These are phyloP conservation scores for Cecidostiba fungosa DNA, from an alignment of 2,888 invertebrate species.

Conservation along the genomic window DNA sequence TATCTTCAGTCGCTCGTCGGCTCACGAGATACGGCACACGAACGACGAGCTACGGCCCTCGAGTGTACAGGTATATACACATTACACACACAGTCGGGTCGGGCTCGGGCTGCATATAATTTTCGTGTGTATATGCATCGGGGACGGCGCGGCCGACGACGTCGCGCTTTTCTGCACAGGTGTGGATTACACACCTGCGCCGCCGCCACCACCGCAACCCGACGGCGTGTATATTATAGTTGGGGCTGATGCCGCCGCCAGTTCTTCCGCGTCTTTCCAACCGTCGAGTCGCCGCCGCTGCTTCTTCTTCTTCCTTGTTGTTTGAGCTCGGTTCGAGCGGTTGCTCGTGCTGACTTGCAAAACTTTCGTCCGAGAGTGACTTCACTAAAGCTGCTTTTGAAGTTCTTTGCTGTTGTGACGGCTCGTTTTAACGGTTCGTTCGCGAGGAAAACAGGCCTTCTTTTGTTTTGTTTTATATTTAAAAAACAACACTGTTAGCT, in stretches of 20 bases:
- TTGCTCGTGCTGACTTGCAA: not conserved
- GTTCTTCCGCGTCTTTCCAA: conserved; percentile 48
- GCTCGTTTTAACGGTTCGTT: not conserved
- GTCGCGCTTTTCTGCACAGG: conserved; percentile 59
- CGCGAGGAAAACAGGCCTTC: not conserved
- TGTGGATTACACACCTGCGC: conserved; percentile 58
- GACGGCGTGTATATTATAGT: conserved; percentile 25
- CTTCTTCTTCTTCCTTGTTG: not conserved
- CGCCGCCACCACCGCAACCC: conserved; percentile 13
- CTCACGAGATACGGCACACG: conserved; percentile 58
- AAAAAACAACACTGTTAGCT: not conserved
- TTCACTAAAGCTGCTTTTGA: not conserved
- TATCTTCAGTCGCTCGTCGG: conserved; percentile 55
- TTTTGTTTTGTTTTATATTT: too few relatives aligned
- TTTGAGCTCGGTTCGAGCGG: not conserved
- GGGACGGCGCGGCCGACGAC: too few relatives aligned
- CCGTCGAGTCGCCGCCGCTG: conserved; percentile 16
- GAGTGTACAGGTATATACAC: not conserved
- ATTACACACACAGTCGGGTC: not conserved
- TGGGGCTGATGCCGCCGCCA: conserved; percentile 13
- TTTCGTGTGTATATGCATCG: conserved; percentile 23
- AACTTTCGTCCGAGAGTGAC: not conserved
- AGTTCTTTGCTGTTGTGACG: not conserved
- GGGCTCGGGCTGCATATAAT: too few relatives aligned
- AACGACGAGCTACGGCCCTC: not conserved